Conservation (phyloP, 2,888 invertebrate genomes). For the Drosophila recens region DNA sequence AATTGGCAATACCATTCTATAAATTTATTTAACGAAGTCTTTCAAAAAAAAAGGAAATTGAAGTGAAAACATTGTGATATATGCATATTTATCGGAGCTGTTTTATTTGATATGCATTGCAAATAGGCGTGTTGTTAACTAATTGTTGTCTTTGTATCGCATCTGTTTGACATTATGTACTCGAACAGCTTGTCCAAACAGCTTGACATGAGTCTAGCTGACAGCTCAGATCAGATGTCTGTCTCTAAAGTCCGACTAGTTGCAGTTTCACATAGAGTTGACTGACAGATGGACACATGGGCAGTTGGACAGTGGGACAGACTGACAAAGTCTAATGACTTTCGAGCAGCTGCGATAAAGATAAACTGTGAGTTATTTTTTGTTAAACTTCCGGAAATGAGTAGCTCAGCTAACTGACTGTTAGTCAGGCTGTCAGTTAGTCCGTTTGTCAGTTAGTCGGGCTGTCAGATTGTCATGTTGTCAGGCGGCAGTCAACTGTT, state of each 20-base stretch:
- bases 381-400: conserved; percentile 70
- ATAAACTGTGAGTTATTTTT: conserved; percentile 52
- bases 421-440: conserved; percentile 28
- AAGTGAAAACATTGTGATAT: background rate
- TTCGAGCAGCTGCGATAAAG: conserved; percentile 65
- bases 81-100: background rate
- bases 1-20: background rate
- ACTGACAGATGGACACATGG: conserved; percentile 25
- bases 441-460: conserved; percentile 5
- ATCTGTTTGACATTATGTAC: conserved; percentile 61
- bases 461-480: conserved; percentile 32
- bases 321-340: conserved; percentile 71
- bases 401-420: conserved; percentile 51
- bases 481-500: conserved; percentile 48
- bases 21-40: background rate
- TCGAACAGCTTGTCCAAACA: conserved; percentile 61
- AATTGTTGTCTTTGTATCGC: conserved; percentile 33
- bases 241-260: conserved; percentile 35
- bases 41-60: background rate
- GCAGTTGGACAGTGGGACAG: conserved; percentile 33
- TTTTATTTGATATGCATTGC: conserved; percentile 15
- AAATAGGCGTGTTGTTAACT: conserved; percentile 17
- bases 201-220: conserved; percentile 67
- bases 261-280: conserved; percentile 22
- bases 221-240: conserved; percentile 74